Evolutionary conservation across 2,888 invertebrate genomes (phyloP), one percentile per base, ranked within the genome.

Genomic region (Laothoe populi): DNA sequence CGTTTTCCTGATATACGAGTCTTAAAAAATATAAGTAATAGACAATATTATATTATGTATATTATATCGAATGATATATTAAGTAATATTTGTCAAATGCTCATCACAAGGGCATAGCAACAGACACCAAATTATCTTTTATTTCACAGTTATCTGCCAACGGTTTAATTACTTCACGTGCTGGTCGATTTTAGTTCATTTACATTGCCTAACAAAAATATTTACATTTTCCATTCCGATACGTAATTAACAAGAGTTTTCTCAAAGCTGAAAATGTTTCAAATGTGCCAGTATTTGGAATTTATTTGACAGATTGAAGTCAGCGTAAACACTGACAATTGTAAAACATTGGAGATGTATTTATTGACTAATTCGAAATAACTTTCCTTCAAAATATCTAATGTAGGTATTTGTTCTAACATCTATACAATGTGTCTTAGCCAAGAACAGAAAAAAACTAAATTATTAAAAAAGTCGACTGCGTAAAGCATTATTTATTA

Each of bases 171-270:
- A 31, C 8, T 11, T 11, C 10, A 31, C n/a, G n/a, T n/a, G 19
- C 8, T 16, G 40, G 45, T 59, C 23, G 57, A 44, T 63, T 46
- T 42, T 45, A 23, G 42, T 19, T 48, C 11, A 61, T 40, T 59
- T n/a, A 63, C 35, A 19, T n/a, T 19, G 10, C 35, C 19, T 35
- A 19, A 53, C 49, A 16, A 35, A 53, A 35, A 45, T 59, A 31
- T 59, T 59, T 59, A 42, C n/a, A 58, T 16, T 24, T 13, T 24
- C 8, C 45, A 45, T 16, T 59, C 26, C 16, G 16, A 59, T 26
- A 35, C 19, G 19, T 35, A 35, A 53, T 35, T 53, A 53, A 21
- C 35, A 35, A 35, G 53, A 35, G 31, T 19, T 61, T 53, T 42
- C 60, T 42, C 38, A 24, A 38, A 38, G 7, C 7, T 40, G n/a